Evolutionary conservation across 2,888 invertebrate genomes (phyloP).

Genomic region (Ophraella communa): DNA sequence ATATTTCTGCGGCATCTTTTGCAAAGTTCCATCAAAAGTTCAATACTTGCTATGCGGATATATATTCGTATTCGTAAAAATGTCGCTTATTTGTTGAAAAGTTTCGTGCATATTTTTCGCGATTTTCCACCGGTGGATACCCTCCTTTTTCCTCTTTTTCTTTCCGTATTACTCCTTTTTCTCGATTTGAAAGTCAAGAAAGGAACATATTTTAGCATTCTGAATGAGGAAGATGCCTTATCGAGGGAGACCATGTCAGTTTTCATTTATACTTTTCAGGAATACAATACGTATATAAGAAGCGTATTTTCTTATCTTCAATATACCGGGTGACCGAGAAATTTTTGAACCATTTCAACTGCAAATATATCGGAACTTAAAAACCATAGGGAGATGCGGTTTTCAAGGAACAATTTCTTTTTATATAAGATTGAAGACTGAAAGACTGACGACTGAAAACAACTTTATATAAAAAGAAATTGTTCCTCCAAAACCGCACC

Average conservation of each 20-base stretch:
- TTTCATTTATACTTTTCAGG: neutral
- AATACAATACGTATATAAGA: neutral
- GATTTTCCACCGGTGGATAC: neutral
- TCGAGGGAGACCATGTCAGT: neutral
- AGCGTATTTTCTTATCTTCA: too few species aligned
- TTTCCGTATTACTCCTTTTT: neutral
- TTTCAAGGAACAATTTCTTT: too few species aligned
- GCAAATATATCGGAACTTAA: too few species aligned
- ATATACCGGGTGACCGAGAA: too few species aligned
- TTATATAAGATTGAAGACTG: too few species aligned
- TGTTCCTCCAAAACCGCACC: too few species aligned
- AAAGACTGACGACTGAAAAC: too few species aligned
- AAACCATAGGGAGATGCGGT: too few species aligned
- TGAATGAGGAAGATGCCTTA: neutral
- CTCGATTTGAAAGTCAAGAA: neutral
- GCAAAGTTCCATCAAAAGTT: neutral
- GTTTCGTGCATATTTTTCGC: neutral
- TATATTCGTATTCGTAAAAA: neutral
- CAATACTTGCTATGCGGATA: neutral
- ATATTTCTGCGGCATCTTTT: neutral
- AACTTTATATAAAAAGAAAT: too few species aligned
- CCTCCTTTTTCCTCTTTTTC: neutral
- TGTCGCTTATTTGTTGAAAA: conserved; percentile 1
- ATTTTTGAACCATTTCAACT: too few species aligned
- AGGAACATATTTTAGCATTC: neutral